These are phyloP conservation scores for Aromia moschata DNA, from an alignment of 2,888 invertebrate genomes.

Conservation along the genomic window DNA sequence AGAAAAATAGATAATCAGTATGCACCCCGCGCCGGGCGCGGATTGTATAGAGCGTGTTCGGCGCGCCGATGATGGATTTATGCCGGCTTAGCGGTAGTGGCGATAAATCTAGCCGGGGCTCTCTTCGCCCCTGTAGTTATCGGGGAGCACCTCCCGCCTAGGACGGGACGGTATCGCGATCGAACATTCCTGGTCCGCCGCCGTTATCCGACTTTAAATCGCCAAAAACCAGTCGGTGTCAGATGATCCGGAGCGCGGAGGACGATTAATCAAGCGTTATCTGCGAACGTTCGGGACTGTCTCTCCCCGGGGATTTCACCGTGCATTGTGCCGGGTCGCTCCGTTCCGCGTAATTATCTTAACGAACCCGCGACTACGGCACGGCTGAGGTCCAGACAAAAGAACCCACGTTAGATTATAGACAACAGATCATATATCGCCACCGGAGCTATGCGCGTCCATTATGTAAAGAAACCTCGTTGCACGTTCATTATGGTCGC, in stretches of 20 bases:
- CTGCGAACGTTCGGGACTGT: slow-evolving; percentile 47
- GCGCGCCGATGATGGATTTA: slow-evolving; percentile 46
- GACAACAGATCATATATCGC: slow-evolving; percentile 15
- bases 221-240: slow-evolving; percentile 59
- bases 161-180: slow-evolving; percentile 51
- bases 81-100: slow-evolving; percentile 39
- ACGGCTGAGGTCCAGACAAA: slow-evolving; percentile 23
- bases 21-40: slow-evolving; percentile 48
- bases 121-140: slow-evolving; percentile 47
- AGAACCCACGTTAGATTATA: slow-evolving; percentile 26
- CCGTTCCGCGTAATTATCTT: slow-evolving; percentile 52
- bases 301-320: slow-evolving; percentile 44
- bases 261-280: slow-evolving; percentile 62
- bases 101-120: slow-evolving; percentile 51
- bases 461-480: slow-evolving; percentile 11
- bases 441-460: slow-evolving; percentile 46
- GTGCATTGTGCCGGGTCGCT: slow-evolving; percentile 44
- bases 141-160: slow-evolving; percentile 39
- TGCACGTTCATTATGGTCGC: neutral
- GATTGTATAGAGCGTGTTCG: slow-evolving; percentile 35
- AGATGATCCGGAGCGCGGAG: slow-evolving; percentile 57
- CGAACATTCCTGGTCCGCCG: slow-evolving; percentile 55
- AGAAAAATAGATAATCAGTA: slow-evolving; percentile 52
- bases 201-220: slow-evolving; percentile 56
- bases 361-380: slow-evolving; percentile 43